Base-by-base conservation (phyloP, 2,113 vertebrate species). In the Colaptes auratus region DNA sequence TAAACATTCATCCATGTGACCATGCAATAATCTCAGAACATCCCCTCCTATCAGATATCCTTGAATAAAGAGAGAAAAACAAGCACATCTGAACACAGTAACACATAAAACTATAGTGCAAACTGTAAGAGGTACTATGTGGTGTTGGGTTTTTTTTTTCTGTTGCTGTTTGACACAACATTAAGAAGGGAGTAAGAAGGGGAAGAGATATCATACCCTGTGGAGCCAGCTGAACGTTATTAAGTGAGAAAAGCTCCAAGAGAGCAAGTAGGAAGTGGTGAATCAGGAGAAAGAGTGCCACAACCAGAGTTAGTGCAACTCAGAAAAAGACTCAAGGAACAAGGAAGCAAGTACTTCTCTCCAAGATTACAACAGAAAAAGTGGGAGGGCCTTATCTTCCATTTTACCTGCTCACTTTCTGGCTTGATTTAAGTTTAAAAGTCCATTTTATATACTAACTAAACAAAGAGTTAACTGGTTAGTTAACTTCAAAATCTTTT, bases 1-100 rank as follows among this genome's bases (percentile, higher is more conserved):
- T 93, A 99, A 97, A 96, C 99, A 99, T 91, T 99, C 99, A 4
- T 99, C 99, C 99, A 99, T 99, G 94, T 99, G 99, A 80, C 99
- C 99, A 0, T 99, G 99, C 80, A 99, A 98, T 88, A 99, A 96
- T 63, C 99, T 98, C 85, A 99, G 97, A 88, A 99, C 99, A 61
- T 99, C 99, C 6, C 99, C 99, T 71, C 99, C 99, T 78, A 99
- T 99, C 82, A 99, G 96, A 92, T 98, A 99, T 50, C 99, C 99
- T 99, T 94, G 8, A 96, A 96, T 59, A 66, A 90, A 93, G 7
- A 12, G 5, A 92, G 39, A 88, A 92, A 93, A 82, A 30, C 0
- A 3, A 78, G 16, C 61, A 39, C 17, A 61, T 58, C 70, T 86
- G 56, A 93, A 74, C 0, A 0, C 4, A 72, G n/a, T 17, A 77